Base-by-base conservation (phyloP, 1,140 invertebrate species). In the Calliphora vicina region DNA sequence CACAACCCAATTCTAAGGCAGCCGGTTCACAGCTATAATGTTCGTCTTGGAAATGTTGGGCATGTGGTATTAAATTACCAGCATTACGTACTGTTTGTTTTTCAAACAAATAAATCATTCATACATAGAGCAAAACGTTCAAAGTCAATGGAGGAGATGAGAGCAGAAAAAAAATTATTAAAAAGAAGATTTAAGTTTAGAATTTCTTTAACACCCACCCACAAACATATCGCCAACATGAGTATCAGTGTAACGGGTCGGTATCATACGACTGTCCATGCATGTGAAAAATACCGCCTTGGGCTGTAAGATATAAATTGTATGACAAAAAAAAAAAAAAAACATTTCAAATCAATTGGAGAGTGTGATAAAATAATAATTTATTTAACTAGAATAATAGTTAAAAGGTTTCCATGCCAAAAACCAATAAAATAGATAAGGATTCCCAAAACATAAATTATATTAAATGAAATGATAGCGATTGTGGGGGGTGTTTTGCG, bases 221-320 rank as follows among this genome's bases (percentile, higher is more conserved):
- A 99, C 95, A 93, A 98, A 99, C 97, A 98, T 98, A 90, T 99
- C 97, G 73, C 98, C 98, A 84, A 99, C 96, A 90, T 97, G 95
- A 82, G 97, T 97, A 92, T 98, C 96, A 50, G 97, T 98, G 91
- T 99, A 98, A 90, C 97, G 93, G 83, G 97, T 97, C 25, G 97
- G 97, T 86, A 99, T 95, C 95, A 99, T 97, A 92, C 98, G 93
- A 91, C 96, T 97, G 92, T 99, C 98, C 95, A 99, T 99, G 91
- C 98, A 99, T 20, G 97, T 98, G 91, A 99, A 98, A 91, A 99
- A 97, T 83, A 99, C 95, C 80, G 97, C 97, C 93, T 97, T 97
- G 9, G 98, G 98, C 96, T 99, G 91, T 86, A 93, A 91, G 20
- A 80, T 27, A 73, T 27, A 76, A 26, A 23, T 35, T 35, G 74